Conservation (phyloP, 2,113 vertebrate species). For the Hiodon alosoides region DNA sequence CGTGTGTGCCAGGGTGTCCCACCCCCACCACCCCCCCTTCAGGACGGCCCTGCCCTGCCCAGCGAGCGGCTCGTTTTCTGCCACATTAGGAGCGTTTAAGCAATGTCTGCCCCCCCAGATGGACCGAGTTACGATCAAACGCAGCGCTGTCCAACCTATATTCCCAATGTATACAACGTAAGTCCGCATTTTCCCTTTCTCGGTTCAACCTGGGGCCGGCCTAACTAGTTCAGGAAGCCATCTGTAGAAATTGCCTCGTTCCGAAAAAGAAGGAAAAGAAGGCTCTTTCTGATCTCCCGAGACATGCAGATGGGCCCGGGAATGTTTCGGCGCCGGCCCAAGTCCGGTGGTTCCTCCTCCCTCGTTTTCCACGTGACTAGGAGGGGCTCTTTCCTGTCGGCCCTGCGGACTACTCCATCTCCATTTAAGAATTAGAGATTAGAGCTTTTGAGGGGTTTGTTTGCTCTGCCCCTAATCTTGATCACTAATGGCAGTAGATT, state of each 20-base stretch:
- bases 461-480: slow-evolving; percentile 23
- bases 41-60: not conserved
- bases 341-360: not conserved
- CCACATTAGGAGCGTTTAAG: slow-evolving; percentile 26
- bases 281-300: not conserved
- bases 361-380: not conserved
- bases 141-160: slow-evolving; percentile 18
- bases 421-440: slow-evolving; percentile 31
- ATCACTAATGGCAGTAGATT: slow-evolving; percentile 27
- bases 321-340: not conserved
- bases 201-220: slow-evolving; percentile 11
- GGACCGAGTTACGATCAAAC: slow-evolving; percentile 36
- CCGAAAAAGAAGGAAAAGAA: not conserved
- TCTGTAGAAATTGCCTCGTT: not conserved
- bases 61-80: slow-evolving; percentile 32
- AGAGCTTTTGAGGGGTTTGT: slow-evolving; percentile 24
- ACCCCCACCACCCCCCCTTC: not conserved
- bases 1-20: not conserved
- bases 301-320: not conserved
- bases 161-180: slow-evolving; percentile 24
- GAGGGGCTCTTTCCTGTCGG: not conserved
- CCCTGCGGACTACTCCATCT: slow-evolving; percentile 9
- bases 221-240: slow-evolving; percentile 21
- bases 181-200: slow-evolving; percentile 18
- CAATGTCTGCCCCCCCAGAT: slow-evolving; percentile 34